Base-by-base conservation (phyloP, 2,888 invertebrate genomes). In the Ormyrus pomaceus region DNA sequence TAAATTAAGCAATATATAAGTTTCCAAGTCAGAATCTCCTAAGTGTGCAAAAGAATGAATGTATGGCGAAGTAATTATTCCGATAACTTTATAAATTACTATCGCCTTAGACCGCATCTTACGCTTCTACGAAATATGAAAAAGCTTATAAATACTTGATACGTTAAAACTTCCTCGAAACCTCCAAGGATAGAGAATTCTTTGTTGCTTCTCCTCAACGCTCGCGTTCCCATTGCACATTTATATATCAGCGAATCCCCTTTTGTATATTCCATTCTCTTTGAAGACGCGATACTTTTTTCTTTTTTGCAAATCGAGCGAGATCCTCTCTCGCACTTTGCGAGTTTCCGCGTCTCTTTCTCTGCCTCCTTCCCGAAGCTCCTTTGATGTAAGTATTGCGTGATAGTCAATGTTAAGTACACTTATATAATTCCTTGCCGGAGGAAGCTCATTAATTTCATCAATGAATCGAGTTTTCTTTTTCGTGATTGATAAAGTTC, bases 391-490 rank as follows among this genome's bases (percentile, higher is more conserved):
- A 50, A 51, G 34, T 10, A 45, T 73, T 19, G 10, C 11, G 11
- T 46, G 50, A 55, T 4, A 53, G 13, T 62, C 19, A 72, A 62
- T 53, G n/a, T 51, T 71, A 62, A 72, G n/a, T 48, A 3, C 46
- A 56, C 34, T 64, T 74, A 65, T 46, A 50, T 50, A 55, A 62
- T 13, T 59, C 59, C 48, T 0, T 6, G 2, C 34, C 58, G 19
- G n/a, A 19, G 56, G 6, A 70, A 59, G 45, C 48, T 74, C 19
- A 74, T 64, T 74, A 56, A 65, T 55, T 74, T 48, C 13, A 51
- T 65, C 48, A 48, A 56, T 56, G 62, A 62, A 10, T 73, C 55
- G 53, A 11, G 9, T 55, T 64, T 56, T 48, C 11, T 46, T 46
- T 62, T 45, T 56, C 48, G 11, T 55, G 68, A 56, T 11, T 56